Evolutionary conservation across 2,113 vertebrate species (phyloP), one percentile per base, ranked within the genome.

Genomic region (Gambusia holbrooki): DNA sequence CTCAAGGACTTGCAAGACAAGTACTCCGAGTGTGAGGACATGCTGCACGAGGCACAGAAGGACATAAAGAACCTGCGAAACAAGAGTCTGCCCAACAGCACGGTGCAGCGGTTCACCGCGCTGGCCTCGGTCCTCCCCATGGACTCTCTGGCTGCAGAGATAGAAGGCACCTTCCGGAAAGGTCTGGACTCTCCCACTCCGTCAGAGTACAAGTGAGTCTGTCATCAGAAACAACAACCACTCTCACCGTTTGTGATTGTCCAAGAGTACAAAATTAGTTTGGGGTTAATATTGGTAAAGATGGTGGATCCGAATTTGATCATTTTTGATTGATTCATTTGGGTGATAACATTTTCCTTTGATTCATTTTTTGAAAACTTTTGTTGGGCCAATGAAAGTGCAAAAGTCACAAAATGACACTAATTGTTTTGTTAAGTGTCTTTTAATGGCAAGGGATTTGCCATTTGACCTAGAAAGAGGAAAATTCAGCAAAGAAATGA

Each of bases 141-240:
- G 96, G 96, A 96, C 91, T 96, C 95, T 0, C 91, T 97, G 82
- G 96, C 95, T 0, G 95, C 96, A 1, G 97, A 98, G 92, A 97
- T 97, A 65, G 97, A 97, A 76, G 95, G 93, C 12, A 96, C 92
- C 3, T 96, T 96, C 88, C 94, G 95, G 48, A 98, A 95, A 88
- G 93, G 96, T 60, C 89, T 94, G 11, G 95, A 95, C 85, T 94
- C 90, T 74, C 92, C 94, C 0, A 80, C 91, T 1, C 93, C 93
- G n/a, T 93, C 94, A 0, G 95, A 96, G 71, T 96, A 95, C 92
- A 96, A 85, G 97, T 97, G 76, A 62, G 93, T 61, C 10, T 77
- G 42, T 66, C 4, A 2, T 3, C 32, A 40, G 17, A 0, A 29
- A 25, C 35, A n/a, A 22, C 27, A 7, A 27, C 22, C 42, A 27